phyloP scores from a whole-genome alignment of 2,797 vertebrate genomes.

The Fundulus diaphanus region DNA sequence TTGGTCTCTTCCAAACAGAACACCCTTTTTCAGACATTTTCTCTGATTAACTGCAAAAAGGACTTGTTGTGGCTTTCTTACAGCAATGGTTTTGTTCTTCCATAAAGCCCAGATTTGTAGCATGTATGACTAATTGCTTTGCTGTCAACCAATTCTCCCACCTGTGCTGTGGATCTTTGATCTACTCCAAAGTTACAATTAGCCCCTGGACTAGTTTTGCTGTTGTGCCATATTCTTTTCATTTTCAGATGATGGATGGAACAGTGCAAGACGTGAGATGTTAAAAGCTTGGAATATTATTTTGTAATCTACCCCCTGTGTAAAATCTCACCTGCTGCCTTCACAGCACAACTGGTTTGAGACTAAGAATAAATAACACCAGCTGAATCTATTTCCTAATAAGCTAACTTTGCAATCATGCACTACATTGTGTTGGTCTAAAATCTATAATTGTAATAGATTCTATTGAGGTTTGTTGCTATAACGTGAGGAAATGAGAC shows the following conservation, averaged over 20 bases:
- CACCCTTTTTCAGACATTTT: too few species aligned
- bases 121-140: too few species aligned
- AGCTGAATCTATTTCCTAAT: background rate
- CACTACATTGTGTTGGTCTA: background rate
- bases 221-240: background rate
- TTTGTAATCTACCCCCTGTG: background rate
- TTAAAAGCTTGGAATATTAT: too few species aligned
- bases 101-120: too few species aligned
- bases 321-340: background rate
- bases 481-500: background rate
- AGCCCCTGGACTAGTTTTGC: background rate
- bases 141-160: too few species aligned
- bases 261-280: background rate
- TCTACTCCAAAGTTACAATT: background rate
- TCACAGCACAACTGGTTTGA: background rate
- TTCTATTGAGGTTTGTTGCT: background rate
- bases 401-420: background rate
- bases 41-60: too few species aligned
- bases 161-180: too few species aligned
- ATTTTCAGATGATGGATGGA: background rate
- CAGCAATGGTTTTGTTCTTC: too few species aligned
- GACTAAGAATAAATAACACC: background rate
- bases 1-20: too few species aligned
- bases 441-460: background rate
- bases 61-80: too few species aligned